Evolutionary conservation across 2,113 vertebrate species (phyloP), one percentile per base, ranked within the genome.

Genomic region (Aspidoscelis tigris): DNA sequence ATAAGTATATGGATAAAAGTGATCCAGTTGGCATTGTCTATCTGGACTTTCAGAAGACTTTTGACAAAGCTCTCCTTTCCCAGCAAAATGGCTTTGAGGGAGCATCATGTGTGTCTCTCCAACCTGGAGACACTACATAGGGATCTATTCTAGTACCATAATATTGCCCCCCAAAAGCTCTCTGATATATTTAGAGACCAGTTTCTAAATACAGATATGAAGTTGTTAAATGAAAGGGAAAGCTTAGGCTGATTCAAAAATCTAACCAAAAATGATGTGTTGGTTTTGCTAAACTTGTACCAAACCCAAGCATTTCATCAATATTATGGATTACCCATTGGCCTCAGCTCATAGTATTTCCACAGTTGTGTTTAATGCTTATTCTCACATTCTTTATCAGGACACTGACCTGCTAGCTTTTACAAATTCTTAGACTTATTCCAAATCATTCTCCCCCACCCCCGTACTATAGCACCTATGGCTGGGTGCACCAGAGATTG

Each of bases 371-470:
- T 89, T 91, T 91, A 89, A 88, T 80, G 61, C 24, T 69, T 87
- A 90, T 83, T 92, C 81, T 74, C 88, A 88, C 76, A 80, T 73
- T 73, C 70, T 80, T 68, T 79, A 88, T 43, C 86, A 76, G 81
- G 68, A 90, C 89, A 90, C 90, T 78, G 82, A 78, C 90, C 90
- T 93, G 90, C 82, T 72, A 92, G 65, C 76, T 88, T 91, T 89
- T 86, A 74, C 50, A 86, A 66, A 83, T 87, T 90, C 89, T 89
- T 55, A 79, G 72, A 76, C 81, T 66, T 85, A 70, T 12, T 76
- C 72, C 76, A 90, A 84, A 33, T 89, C n/a, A 87, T 73, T 84
- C 47, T 53, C 75, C 89, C 90, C 92, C 90, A 90, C 94, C 92
- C 91, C 88, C 89, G 75, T 88, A 12, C 58, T 61, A 18, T 18